phyloP scores from a whole-genome alignment of 2,888 invertebrate genomes.

The Drosophila mimica region DNA sequence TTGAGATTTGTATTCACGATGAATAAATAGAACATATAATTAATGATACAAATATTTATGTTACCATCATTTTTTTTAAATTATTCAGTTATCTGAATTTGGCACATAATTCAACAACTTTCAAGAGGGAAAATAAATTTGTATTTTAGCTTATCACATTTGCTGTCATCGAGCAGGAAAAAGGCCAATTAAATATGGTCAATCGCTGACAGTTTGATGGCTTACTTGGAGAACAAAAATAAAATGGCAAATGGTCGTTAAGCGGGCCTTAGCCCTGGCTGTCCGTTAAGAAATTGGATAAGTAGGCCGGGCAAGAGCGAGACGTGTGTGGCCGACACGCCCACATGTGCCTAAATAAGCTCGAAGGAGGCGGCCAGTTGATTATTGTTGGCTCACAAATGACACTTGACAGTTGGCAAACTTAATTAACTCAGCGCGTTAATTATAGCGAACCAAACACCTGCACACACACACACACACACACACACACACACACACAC shows the following conservation, averaged over 20 bases:
- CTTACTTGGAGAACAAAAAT: constrained; percentile 29
- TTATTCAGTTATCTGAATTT: not conserved
- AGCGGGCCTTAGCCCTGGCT: constrained; percentile 13
- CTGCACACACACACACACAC: not conserved
- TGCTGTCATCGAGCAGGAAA: constrained; percentile 21
- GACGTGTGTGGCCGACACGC: constrained; percentile 16
- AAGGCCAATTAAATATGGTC: constrained; percentile 23
- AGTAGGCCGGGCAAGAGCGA: constrained; percentile 15
- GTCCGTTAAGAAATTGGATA: constrained; percentile 43
- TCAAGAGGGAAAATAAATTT: not conserved
- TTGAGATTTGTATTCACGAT: not conserved
- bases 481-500: not conserved
- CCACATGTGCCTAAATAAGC: constrained; percentile 11
- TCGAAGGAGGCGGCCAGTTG: constrained; percentile 9
- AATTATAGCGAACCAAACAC: constrained; percentile 37
- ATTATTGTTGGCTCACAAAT: constrained; percentile 38
- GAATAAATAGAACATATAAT: not conserved
- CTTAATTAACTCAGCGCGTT: constrained; percentile 51
- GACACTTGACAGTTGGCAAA: constrained; percentile 50
- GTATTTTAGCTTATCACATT: not conserved
- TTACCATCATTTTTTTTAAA: not conserved
- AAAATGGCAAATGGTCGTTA: constrained; percentile 45
- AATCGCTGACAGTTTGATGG: constrained; percentile 48
- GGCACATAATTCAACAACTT: not conserved
- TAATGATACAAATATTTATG: not conserved